Evolutionary conservation across 92 coral and sea anemone genomes (phyloP), one percentile per base, ranked within the genome.

Genomic region (Anthopleura xanthogrammica): DNA sequence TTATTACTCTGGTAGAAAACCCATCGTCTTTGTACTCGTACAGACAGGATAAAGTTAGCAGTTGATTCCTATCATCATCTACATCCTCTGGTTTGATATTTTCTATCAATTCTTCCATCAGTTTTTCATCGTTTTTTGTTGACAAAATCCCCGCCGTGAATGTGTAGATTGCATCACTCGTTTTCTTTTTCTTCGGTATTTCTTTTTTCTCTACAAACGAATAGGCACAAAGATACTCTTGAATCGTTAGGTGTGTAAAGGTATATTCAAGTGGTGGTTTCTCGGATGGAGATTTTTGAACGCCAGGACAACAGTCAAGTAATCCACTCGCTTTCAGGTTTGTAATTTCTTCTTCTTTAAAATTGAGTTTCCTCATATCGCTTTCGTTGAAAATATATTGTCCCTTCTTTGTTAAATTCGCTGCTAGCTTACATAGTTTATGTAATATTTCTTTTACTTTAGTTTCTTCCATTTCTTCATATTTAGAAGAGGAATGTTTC

Each of bases 271-370:
- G 65, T 3, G 42, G 12, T 54, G 41, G 16, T 19, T 78, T 62
- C 22, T 46, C 52, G 7, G 7, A 78, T 7, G 36, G 81, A 58
- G 81, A 54, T 10, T 78, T 78, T 23, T 57, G 2, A 22, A 54
- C 41, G 24, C 66, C 65, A 78, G 65, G 41, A 3, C 12, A 19
- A 78, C 81, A 78, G 55, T n/a, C 41, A 75, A 75, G 78, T 62
- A 62, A 22, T 41, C 78, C 52, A 75, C 78, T 75, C 12, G 78
- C 48, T 75, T 78, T 78, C 40, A 78, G 66, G 81, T 78, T 41
- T 2, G 20, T 11, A 0, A 78, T 20, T 78, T 78, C 81, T 24
- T 50, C 81, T 7, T 10, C 46, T 1, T 40, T 9, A 20, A 78
- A 9, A 8, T 78, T n/a, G 66, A 54, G 3, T 3, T 78, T 54